phyloP scores from a whole-genome alignment of 2,113 vertebrate species.

The Dermatemys mawii region DNA sequence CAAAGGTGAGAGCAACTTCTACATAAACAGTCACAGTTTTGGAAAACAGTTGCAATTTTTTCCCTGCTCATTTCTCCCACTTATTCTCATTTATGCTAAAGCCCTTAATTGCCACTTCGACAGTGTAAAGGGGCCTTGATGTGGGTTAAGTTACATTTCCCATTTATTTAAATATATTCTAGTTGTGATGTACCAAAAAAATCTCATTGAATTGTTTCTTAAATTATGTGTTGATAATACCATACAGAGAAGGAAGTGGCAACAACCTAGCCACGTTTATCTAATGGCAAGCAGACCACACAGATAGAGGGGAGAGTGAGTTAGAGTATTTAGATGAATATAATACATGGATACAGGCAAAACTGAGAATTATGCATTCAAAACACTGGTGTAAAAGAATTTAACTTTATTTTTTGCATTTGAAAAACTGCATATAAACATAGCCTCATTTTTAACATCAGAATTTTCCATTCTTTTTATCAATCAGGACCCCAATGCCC shows the following conservation, averaged over 20 bases:
- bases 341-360: not conserved
- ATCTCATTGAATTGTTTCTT: not conserved
- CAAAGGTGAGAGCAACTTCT: not conserved
- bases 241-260: not conserved
- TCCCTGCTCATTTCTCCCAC: not conserved
- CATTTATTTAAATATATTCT: not conserved
- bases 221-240: not conserved
- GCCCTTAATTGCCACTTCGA: not conserved
- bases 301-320: not conserved
- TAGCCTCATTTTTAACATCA: conserved; percentile 43
- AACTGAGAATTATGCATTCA: not conserved
- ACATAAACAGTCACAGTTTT: not conserved
- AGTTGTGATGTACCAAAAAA: not conserved
- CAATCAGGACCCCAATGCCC: conserved; percentile 41
- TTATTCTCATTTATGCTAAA: not conserved
- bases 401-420: conserved; percentile 64
- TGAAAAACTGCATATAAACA: conserved; percentile 60
- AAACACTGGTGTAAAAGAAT: conserved; percentile 54
- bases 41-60: not conserved
- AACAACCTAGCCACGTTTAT: not conserved
- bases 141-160: not conserved
- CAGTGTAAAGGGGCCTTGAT: not conserved
- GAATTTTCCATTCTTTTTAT: conserved; percentile 20
- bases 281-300: not conserved
- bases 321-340: not conserved